Evolutionary conservation across 2,113 vertebrate species (phyloP).

Genomic region (Chlamydotis undulata): DNA sequence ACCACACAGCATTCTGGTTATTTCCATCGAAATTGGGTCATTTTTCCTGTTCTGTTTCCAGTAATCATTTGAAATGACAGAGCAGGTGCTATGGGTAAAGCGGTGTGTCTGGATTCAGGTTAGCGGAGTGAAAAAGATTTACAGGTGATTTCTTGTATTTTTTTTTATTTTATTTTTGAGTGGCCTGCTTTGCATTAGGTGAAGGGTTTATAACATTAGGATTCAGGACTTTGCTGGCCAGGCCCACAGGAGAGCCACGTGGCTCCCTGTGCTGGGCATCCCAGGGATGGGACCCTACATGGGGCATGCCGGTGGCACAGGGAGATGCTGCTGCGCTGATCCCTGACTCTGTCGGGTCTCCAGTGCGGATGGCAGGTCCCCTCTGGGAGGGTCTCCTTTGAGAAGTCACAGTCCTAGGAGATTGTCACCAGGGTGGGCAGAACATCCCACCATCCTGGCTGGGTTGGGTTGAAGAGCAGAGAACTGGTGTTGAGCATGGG

Average conservation of each 20-base stretch:
- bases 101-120: slow-evolving; percentile 1
- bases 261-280: neutral
- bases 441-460: neutral
- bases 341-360: neutral
- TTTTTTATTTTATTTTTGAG: neutral
- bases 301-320: neutral
- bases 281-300: neutral
- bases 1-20: neutral
- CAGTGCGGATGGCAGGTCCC: neutral
- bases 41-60: slow-evolving; percentile 50
- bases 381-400: neutral
- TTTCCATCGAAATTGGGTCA: slow-evolving; percentile 61
- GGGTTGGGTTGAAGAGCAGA: neutral
- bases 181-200: neutral
- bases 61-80: slow-evolving; percentile 59
- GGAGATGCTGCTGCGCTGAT: neutral
- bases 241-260: neutral
- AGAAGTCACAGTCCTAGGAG: neutral
- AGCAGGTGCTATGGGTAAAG: slow-evolving; percentile 40
- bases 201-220: neutral
- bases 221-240: neutral
- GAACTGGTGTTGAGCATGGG: neutral
- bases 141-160: neutral
- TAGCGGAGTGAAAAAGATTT: neutral
- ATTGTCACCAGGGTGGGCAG: neutral